A percentile compares a stretch with the other conserved stretches of the same genome.
These are phyloP conservation scores for Ptyas mucosa DNA, from an alignment of 2,113 vertebrate genomes.

Conservation along the genomic window DNA sequence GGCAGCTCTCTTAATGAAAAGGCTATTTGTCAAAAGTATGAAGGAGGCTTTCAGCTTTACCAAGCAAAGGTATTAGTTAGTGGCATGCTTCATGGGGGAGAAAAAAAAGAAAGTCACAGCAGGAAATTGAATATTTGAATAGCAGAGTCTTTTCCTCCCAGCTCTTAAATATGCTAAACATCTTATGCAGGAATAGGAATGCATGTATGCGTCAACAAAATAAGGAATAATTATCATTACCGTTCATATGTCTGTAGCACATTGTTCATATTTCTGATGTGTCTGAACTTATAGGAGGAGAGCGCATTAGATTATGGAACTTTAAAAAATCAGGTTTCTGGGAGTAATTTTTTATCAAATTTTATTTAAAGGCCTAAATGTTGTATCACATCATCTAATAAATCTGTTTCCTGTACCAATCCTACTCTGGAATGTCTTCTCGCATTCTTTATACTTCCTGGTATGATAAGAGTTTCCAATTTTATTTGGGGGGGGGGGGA, in stretches of 20 bases:
- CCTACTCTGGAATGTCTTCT: neutral
- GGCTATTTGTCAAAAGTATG: constrained; percentile 4
- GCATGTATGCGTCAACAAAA: neutral
- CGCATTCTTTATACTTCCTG: neutral
- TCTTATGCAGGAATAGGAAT: neutral
- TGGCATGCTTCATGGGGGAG: neutral
- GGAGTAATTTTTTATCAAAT: neutral
- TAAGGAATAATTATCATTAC: neutral
- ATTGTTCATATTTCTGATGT: neutral
- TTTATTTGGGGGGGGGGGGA: neutral
- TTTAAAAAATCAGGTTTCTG: neutral
- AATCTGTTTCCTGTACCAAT: neutral
- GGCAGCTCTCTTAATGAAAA: constrained; percentile 6
- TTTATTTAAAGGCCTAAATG: neutral
- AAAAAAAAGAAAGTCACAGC: neutral
- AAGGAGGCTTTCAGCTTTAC: neutral
- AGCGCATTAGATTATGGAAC: neutral
- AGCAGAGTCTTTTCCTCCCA: neutral
- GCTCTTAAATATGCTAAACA: neutral
- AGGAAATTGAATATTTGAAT: neutral
- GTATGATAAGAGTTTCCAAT: neutral
- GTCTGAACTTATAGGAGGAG: neutral
- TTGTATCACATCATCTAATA: neutral
- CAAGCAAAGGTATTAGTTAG: neutral
- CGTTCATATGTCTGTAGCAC: neutral